A percentile compares a stretch with the other conserved stretches of the same genome.
Evolutionary conservation across 64 coral and sea anemone species (phyloP).

Genomic region (Pocillopora damicornis): DNA sequence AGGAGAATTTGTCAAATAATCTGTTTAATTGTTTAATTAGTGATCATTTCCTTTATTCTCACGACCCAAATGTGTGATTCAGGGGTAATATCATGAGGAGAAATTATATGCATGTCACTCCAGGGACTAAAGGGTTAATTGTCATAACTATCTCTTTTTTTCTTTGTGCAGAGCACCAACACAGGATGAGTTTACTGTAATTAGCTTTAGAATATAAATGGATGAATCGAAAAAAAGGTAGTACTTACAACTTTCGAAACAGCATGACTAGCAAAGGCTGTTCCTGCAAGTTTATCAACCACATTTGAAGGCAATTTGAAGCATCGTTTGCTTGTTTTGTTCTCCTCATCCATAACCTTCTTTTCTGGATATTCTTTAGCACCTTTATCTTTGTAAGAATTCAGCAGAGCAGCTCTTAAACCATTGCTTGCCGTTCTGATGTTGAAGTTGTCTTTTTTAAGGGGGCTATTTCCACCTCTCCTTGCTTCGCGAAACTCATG

Average conservation of each 20-base stretch:
- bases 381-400: background rate
- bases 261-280: background rate
- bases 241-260: background rate
- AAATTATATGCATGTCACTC: too few species aligned
- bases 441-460: background rate
- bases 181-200: too few species aligned
- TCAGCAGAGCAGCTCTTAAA: background rate
- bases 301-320: background rate
- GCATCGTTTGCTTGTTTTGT: background rate
- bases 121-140: too few species aligned
- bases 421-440: background rate
- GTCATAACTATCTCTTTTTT: too few species aligned
- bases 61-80: too few species aligned
- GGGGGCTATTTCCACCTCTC: background rate
- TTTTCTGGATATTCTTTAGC: slow-evolving; percentile 5
- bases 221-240: too few species aligned
- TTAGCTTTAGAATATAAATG: too few species aligned
- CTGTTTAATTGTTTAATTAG: too few species aligned
- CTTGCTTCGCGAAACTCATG: background rate
- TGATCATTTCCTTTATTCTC: too few species aligned
- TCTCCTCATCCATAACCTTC: background rate
- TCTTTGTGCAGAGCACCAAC: too few species aligned
- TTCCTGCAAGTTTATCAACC: background rate
- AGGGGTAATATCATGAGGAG: too few species aligned
- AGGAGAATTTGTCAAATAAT: too few species aligned